phyloP scores from a whole-genome alignment of 1,140 invertebrate species.

The Drosophila sulfurigaster region DNA sequence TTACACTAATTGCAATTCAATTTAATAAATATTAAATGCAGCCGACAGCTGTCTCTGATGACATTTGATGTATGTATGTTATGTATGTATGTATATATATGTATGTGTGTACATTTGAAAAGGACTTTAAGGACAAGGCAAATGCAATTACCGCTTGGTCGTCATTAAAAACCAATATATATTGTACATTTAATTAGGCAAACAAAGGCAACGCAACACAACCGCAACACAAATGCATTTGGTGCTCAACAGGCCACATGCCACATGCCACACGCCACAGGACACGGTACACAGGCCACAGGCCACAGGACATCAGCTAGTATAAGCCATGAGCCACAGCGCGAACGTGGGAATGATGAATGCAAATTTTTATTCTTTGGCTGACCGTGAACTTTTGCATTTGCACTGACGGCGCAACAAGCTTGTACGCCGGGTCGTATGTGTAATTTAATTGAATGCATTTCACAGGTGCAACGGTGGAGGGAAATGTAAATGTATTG shows the following conservation, averaged over 20 bases:
- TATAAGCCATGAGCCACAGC: not conserved
- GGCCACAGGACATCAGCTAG: not conserved
- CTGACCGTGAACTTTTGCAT: slow-evolving; percentile 71
- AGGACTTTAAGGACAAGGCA: not conserved
- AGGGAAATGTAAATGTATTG: not conserved
- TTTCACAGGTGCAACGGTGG: not conserved
- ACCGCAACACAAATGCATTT: not conserved
- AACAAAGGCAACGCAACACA: slow-evolving; percentile 13
- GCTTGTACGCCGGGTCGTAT: slow-evolving; percentile 34
- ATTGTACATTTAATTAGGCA: slow-evolving; percentile 41
- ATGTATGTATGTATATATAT: too few species aligned
- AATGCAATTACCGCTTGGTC: slow-evolving; percentile 55
- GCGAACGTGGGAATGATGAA: slow-evolving; percentile 45
- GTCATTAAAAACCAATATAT: slow-evolving; percentile 44
- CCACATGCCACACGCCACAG: not conserved
- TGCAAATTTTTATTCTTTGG: slow-evolving; percentile 42
- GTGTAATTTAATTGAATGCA: slow-evolving; percentile 56
- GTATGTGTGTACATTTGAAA: too few species aligned
- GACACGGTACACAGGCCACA: not conserved
- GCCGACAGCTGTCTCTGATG: not conserved
- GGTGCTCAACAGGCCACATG: slow-evolving; percentile 3
- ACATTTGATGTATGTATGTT: too few species aligned
- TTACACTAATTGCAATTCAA: slow-evolving; percentile 59
- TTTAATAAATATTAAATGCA: slow-evolving; percentile 60
- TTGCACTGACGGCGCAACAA: slow-evolving; percentile 44